Percentiles rank a stretch among this genome's conserved stretches.
Evolutionary conservation across 2,797 vertebrate genomes (phyloP).

Genomic region (Acanthis flammea): DNA sequence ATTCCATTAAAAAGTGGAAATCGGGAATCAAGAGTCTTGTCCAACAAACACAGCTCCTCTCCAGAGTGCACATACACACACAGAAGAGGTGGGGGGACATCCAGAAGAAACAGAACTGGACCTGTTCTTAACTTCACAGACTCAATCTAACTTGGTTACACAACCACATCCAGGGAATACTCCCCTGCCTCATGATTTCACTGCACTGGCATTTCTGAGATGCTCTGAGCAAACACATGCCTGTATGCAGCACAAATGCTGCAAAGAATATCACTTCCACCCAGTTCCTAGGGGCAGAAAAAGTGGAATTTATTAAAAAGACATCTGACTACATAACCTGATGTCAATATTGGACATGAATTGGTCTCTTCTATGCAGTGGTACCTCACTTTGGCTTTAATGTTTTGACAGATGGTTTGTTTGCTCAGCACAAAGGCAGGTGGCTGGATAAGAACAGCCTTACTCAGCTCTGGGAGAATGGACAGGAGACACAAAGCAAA

Average conservation of each 20-base stretch:
- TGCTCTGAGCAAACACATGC: slow-evolving; percentile 1
- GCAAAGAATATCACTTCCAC: not conserved
- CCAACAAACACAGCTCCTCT: not conserved
- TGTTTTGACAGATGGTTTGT: slow-evolving; percentile 6
- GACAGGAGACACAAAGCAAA: not conserved
- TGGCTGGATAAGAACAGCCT: not conserved
- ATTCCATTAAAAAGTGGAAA: not conserved
- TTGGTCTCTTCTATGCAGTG: not conserved
- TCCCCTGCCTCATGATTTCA: slow-evolving; percentile 4
- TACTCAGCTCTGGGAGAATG: not conserved
- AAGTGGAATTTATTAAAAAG: not conserved
- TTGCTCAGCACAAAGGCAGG: not conserved
- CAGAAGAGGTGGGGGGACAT: accelerated
- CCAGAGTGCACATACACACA: not conserved
- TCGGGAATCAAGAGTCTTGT: not conserved
- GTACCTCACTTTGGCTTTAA: not conserved
- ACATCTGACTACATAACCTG: not conserved
- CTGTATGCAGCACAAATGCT: not conserved
- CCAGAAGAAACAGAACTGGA: not conserved
- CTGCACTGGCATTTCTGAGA: not conserved
- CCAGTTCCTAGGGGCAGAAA: slow-evolving; percentile 1
- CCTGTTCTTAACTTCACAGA: not conserved
- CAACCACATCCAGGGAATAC: not conserved
- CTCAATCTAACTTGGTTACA: not conserved
- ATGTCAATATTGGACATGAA: not conserved